Conservation (phyloP, 2,113 vertebrate genomes). For the Thamnaconus septentrionalis region DNA sequence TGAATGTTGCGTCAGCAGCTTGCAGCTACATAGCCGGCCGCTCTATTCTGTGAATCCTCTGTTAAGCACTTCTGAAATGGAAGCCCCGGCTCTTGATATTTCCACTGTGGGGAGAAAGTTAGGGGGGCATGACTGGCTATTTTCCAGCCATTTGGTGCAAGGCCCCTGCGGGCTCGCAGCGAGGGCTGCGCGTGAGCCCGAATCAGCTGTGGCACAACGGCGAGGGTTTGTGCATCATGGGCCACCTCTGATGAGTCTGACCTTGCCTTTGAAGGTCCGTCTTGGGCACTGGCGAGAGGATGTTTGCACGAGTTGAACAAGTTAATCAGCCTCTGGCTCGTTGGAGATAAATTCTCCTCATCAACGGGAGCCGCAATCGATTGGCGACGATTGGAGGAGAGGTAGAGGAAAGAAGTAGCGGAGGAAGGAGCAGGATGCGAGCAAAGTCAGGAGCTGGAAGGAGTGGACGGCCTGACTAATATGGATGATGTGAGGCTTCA, state of each 20-base stretch:
- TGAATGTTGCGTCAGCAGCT: conserved; percentile 27
- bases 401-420: neutral
- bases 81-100: conserved; percentile 10
- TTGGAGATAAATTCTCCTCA: conserved; percentile 50
- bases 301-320: conserved; percentile 6
- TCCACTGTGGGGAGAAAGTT: conserved; percentile 17
- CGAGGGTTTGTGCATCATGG: conserved; percentile 4
- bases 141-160: conserved; percentile 21
- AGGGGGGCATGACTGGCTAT: conserved; percentile 7
- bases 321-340: conserved; percentile 41
- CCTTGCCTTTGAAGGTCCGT: conserved; percentile 18
- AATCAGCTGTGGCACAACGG: conserved; percentile 2
- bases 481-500: conserved; percentile 25
- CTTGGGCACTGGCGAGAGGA: conserved; percentile 5
- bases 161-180: conserved; percentile 1
- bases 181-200: neutral
- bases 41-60: conserved; percentile 7
- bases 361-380: conserved; percentile 31
- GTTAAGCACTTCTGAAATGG: conserved; percentile 17
- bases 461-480: conserved; percentile 33
- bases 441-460: conserved; percentile 2
- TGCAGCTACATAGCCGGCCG: neutral
- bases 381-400: conserved; percentile 10
- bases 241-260: conserved; percentile 21
- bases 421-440: neutral